Conservation (phyloP, 1,140 invertebrate genomes). For the Melitaea cinxia region DNA sequence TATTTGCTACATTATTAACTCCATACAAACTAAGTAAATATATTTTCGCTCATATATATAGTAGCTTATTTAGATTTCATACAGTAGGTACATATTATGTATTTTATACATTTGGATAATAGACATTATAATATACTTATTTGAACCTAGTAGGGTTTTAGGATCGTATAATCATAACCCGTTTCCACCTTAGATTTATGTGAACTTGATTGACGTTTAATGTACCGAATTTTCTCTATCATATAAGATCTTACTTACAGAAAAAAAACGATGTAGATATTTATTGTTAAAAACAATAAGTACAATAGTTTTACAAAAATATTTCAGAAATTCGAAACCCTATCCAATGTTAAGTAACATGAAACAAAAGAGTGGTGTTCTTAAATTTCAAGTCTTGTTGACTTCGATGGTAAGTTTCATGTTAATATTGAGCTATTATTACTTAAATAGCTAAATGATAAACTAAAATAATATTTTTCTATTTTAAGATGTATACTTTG, state of each 20-base stretch:
- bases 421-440: neutral
- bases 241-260: no score
- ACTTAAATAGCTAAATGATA: neutral
- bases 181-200: no score
- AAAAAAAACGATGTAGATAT: no score
- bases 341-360: constrained; percentile 76
- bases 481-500: constrained; percentile 82
- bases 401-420: constrained; percentile 75
- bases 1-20: constrained; percentile 85
- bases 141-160: no score
- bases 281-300: no score
- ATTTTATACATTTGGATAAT: no score
- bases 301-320: neutral
- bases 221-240: no score
- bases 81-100: no score
- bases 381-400: constrained; percentile 81
- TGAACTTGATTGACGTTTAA: no score
- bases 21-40: constrained; percentile 81
- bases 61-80: no score
- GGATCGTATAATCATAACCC: no score
- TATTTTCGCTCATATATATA: neutral
- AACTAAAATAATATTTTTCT: neutral
- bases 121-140: no score
- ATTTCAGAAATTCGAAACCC: constrained; percentile 54
- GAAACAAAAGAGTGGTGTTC: constrained; percentile 78